Percentiles rank a stretch among this genome's conserved stretches.
Conservation (phyloP, 2,113 vertebrate genomes). For the Phalacrocorax aristotelis region DNA sequence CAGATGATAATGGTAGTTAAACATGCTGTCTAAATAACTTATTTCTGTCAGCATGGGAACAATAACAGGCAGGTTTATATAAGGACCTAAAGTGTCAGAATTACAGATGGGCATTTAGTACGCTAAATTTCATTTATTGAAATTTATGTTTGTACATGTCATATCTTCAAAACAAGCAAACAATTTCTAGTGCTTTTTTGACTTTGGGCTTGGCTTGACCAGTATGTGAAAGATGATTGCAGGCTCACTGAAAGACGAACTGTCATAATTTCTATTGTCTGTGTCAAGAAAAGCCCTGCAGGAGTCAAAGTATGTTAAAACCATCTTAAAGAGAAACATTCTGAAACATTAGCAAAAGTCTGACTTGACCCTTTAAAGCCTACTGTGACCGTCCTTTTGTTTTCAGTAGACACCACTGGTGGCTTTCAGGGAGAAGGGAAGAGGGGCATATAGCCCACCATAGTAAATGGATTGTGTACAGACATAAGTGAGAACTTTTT, state of each 20-base stretch:
- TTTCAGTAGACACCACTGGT: neutral
- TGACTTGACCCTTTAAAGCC: neutral
- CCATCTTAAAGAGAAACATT: accelerated
- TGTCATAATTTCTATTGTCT: neutral
- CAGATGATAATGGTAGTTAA: neutral
- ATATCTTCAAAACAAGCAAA: neutral
- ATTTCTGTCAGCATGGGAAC: neutral
- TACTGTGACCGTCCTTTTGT: neutral
- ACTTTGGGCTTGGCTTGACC: neutral
- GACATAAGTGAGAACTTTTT: neutral
- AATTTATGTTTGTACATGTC: neutral
- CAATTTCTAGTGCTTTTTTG: neutral
- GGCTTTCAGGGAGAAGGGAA: neutral
- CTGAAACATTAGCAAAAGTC: neutral
- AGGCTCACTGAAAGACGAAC: neutral
- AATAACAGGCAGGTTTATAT: neutral
- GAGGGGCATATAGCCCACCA: accelerated
- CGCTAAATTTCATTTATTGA: neutral
- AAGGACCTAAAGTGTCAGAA: neutral
- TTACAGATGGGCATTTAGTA: neutral
- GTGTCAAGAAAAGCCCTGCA: neutral
- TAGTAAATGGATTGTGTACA: neutral
- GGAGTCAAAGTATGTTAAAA: neutral
- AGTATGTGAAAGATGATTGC: neutral
- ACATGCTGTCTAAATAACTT: neutral